A percentile compares a stretch with the other conserved stretches of the same genome.
These are phyloP conservation scores for Stylophora pistillata DNA, from an alignment of 64 coral and sea anemone genomes.

Conservation along the genomic window DNA sequence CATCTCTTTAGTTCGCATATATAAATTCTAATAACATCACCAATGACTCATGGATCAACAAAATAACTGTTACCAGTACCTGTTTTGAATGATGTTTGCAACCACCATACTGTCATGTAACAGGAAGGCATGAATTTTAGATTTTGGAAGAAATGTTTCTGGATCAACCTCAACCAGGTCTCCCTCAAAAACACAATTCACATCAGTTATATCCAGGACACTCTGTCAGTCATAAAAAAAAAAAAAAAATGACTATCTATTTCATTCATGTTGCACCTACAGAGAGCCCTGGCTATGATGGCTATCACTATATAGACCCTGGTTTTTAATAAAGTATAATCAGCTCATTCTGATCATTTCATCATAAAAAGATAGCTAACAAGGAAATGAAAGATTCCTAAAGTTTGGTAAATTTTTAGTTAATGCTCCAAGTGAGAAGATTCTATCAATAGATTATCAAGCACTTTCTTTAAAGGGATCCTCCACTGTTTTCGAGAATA, in stretches of 20 bases:
- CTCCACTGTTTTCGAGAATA: too few species aligned
- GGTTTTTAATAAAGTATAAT: too few species aligned
- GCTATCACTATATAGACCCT: too few species aligned
- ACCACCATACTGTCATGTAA: conserved; percentile 89
- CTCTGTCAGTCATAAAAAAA: conserved; percentile 37
- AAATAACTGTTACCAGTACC: conserved; percentile 3
- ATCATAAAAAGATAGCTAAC: too few species aligned
- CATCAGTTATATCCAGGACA: conserved; percentile 85
- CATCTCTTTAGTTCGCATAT: not conserved
- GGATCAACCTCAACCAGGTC: conserved; percentile 86
- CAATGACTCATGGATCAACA: not conserved
- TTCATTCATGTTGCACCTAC: too few species aligned
- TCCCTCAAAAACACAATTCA: conserved; percentile 95
- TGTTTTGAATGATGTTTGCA: conserved; percentile 85
- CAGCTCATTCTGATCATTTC: too few species aligned
- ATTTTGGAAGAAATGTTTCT: conserved; percentile 64
- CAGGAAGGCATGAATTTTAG: conserved; percentile 78
- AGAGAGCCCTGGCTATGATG: too few species aligned
- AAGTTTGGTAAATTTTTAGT: too few species aligned
- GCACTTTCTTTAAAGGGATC: too few species aligned
- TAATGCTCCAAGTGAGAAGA: too few species aligned
- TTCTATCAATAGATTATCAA: too few species aligned
- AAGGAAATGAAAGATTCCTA: too few species aligned
- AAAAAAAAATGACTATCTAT: not conserved
- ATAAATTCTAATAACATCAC: not conserved